Percentiles rank a stretch among this genome's conserved stretches.
These are phyloP conservation scores for Catocala sponsa DNA, from an alignment of 2,888 invertebrate species.

Conservation along the genomic window DNA sequence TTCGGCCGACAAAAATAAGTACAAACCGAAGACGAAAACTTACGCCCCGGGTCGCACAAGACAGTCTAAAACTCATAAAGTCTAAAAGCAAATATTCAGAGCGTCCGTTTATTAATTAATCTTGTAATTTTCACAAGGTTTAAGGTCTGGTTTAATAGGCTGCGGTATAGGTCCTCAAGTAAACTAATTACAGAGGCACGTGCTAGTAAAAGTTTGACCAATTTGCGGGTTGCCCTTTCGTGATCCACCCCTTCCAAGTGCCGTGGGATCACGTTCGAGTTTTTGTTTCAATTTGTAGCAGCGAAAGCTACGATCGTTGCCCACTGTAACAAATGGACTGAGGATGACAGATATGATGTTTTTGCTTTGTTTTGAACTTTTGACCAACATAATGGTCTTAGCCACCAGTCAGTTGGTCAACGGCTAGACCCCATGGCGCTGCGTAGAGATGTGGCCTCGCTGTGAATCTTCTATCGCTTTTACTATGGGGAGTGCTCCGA, in stretches of 20 bases:
- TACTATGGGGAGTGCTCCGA: no score
- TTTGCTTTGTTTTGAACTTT: no score
- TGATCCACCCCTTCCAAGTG: slow-evolving; percentile 4
- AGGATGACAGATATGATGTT: no score
- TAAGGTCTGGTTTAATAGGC: slow-evolving; percentile 17
- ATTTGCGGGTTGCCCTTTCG: slow-evolving; percentile 31
- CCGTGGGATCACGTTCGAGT: slow-evolving; percentile 5
- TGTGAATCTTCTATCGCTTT: no score
- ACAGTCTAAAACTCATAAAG: neutral
- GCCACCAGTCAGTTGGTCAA: no score
- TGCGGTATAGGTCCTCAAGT: slow-evolving; percentile 26
- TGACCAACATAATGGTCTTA: no score
- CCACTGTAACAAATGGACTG: neutral
- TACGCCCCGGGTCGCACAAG: no score
- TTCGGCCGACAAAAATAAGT: no score
- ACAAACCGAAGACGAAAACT: no score
- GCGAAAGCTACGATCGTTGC: neutral
- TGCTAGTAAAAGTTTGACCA: slow-evolving; percentile 31
- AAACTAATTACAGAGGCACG: slow-evolving; percentile 39
- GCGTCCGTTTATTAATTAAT: slow-evolving; percentile 3
- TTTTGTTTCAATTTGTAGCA: slow-evolving; percentile 7
- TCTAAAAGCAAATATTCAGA: neutral
- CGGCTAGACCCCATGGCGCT: no score
- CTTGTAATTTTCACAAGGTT: slow-evolving; percentile 1
- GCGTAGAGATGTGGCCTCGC: no score